Evolutionary conservation across 2,888 invertebrate species (phyloP), one percentile per base, ranked within the genome.

Genomic region (Polydrusus cervinus): DNA sequence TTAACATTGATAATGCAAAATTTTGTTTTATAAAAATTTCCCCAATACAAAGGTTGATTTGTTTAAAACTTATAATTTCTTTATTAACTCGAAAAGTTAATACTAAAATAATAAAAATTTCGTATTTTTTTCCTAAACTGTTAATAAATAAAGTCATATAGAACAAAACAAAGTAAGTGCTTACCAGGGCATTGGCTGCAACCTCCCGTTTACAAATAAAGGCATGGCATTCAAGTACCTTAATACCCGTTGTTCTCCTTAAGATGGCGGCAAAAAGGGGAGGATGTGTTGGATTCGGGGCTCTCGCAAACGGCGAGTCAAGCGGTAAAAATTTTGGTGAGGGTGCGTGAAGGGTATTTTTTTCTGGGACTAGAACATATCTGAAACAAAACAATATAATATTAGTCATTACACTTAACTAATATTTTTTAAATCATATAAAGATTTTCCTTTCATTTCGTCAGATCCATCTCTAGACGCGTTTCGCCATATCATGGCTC

Each of bases 161-260:
- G 7, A 34, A 34, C 1, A 34, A 9, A 34, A 30, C 7, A 30
- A 7, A 34, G 34, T 34, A n/a, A 49, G n/a, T 55, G 30, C 77
- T 64, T 78, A 98, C 98, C 84, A 99, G 91, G 81, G 99, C 98
- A 88, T 99, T 97, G 78, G 99, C 99, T 60, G 99, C 98, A 85
- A 97, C 95, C 87, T 97, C 97, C 73, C 97, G 93, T 82, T 97
- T 96, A 88, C 98, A 97, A 84, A 99, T 97, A 88, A 99, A 99
- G 78, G 98, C 97, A 89, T 99, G 99, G 89, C 99, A 99, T 89
- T 99, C 99, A 78, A 99, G 90, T 71, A 98, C 98, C 88, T 98
- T 98, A 82, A 99, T 98, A 68, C 99, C 99, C 64, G 95, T 95
- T 60, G 98, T 98, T 79, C 99, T 92, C 62, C 99, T 92, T 81